phyloP scores from a whole-genome alignment of 1,140 invertebrate genomes.

The Aphelenchoides besseyi region DNA sequence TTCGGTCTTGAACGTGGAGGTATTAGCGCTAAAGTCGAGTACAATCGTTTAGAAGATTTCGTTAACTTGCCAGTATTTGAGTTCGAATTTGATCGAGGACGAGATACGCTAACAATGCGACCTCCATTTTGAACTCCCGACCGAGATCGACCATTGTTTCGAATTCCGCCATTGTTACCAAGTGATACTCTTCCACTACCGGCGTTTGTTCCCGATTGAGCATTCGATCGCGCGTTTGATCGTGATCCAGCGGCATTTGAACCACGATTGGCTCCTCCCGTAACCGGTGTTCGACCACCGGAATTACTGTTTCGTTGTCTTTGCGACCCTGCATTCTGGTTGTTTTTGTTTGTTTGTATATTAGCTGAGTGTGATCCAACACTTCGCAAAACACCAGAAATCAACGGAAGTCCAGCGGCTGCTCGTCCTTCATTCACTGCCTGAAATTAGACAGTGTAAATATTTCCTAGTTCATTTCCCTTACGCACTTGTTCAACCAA shows the following conservation, averaged over 20 bases:
- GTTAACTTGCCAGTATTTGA: too few species aligned
- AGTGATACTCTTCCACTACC: too few species aligned
- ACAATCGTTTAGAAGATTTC: too few species aligned
- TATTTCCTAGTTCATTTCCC: not conserved
- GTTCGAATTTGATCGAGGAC: not conserved
- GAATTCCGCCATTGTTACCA: too few species aligned
- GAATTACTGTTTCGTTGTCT: not conserved
- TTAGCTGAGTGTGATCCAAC: not conserved
- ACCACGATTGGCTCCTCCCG: not conserved
- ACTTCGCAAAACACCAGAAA: conserved; percentile 13
- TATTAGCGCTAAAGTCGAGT: not conserved
- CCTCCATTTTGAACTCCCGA: not conserved
- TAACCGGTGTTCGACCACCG: not conserved
- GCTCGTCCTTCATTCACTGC: conserved; percentile 19
- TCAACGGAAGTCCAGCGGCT: conserved; percentile 11
- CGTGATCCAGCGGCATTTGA: not conserved
- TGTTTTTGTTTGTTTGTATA: conserved; percentile 9
- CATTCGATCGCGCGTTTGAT: too few species aligned
- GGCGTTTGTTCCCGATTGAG: too few species aligned
- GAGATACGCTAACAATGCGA: not conserved
- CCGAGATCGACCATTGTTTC: not conserved
- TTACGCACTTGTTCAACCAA: conserved; percentile 28
- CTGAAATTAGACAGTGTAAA: conserved; percentile 13
- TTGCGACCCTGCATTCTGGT: not conserved
- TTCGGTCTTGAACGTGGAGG: not conserved